Evolutionary conservation across 2,888 invertebrate genomes (phyloP), one percentile per base, ranked within the genome.

Genomic region (Erebia epiphron): DNA sequence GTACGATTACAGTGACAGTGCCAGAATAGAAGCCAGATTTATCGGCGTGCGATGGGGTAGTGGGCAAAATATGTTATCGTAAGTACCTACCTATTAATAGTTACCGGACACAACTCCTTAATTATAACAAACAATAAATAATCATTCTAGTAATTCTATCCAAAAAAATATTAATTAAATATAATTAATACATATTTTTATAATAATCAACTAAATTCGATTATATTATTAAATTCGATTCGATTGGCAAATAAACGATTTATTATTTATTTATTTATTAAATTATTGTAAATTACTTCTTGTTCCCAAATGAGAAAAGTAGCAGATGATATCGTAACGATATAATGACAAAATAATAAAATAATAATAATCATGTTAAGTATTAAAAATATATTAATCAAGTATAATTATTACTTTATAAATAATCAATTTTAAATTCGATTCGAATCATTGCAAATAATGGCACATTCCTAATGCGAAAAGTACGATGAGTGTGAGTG

Each of bases 401-500:
- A 9, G 9, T 41, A 60, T 10, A 60, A 60, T 49, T 13, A 52
- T 13, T 14, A 26, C 26, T 49, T 13, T 21, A 63, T 10, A 2
- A 46, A 8, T 63, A 62, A 54, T 50, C 21, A 26, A 41, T 18
- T n/a, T n/a, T 16, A 49, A 52, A 50, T 50, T 21, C 41, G 16
- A 13, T 52, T n/a, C 1, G 26, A 78, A 79, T 83, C 79, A 91
- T 85, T 93, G 91, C 78, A 95, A 92, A 83, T 94, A 94, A 78
- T 95, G 95, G 78, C 96, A 96, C 94, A 97, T 97, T 73, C 96
- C 97, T 76, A 96, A 87, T 0, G 95, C 95, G 67, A 97, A 94
- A 50, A 96, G 87, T 21, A 93, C 82, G 67, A 97, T 91, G 62
- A 94, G 87, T 1, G 94, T 86, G 49, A 96, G 75, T 2, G 96